Evolutionary conservation across 1,140 invertebrate species (phyloP).

Genomic region (Drosophila albomicans): DNA sequence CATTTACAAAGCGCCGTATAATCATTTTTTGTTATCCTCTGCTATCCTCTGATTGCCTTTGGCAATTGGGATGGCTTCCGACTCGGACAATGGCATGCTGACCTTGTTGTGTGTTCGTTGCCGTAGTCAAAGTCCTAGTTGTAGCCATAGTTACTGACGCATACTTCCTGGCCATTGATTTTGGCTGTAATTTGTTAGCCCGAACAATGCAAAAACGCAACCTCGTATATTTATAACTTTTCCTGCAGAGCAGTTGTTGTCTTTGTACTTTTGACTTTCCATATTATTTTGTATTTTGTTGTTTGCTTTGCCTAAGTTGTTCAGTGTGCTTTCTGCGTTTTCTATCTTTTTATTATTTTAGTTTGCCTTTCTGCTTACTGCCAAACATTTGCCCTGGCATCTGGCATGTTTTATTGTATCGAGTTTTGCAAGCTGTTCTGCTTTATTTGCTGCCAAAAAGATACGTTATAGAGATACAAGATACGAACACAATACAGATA

Average conservation of each 20-base stretch:
- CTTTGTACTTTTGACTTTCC: conserved; percentile 15
- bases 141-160: conserved; percentile 27
- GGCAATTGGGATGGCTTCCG: conserved; percentile 32
- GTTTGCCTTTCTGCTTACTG: conserved; percentile 34
- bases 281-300: conserved; percentile 12
- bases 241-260: conserved; percentile 23
- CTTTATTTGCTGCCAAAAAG: conserved; percentile 15
- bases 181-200: conserved; percentile 59
- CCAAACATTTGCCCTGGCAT: conserved; percentile 48
- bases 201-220: conserved; percentile 58
- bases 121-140: conserved; percentile 2
- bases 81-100: conserved; percentile 49
- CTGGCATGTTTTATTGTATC: conserved; percentile 22
- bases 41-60: conserved; percentile 29
- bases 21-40: conserved; percentile 33
- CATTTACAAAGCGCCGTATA: conserved; percentile 50
- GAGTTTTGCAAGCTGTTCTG: conserved; percentile 18
- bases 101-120: conserved; percentile 52
- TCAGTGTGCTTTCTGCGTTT: conserved; percentile 6
- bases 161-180: conserved; percentile 69
- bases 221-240: conserved; percentile 59
- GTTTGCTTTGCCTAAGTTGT: conserved; percentile 56
- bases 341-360: conserved; percentile 10
- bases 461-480: conserved; percentile 1
- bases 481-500: neutral